phyloP scores from a whole-genome alignment of 1,140 invertebrate species.

The Elymnias hypermnestra region DNA sequence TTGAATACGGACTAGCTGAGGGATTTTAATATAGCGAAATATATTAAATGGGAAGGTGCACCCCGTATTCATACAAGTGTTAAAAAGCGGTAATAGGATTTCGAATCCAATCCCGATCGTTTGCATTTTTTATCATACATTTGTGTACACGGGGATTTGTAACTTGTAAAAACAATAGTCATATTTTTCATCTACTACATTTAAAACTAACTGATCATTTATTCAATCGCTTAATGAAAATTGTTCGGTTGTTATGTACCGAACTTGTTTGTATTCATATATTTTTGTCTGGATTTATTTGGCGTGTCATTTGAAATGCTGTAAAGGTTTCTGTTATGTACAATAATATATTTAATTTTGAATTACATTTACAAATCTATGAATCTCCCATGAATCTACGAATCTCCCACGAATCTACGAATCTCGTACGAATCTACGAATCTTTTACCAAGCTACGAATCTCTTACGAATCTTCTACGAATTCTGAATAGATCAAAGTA shows the following conservation, averaged over 20 bases:
- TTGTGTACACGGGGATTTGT: constrained; percentile 32
- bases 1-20: constrained; percentile 55
- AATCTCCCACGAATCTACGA: no score
- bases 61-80: constrained; percentile 56
- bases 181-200: constrained; percentile 15
- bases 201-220: constrained; percentile 15
- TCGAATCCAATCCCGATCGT: constrained; percentile 51
- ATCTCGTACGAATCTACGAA: no score
- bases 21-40: constrained; percentile 63
- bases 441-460: no score
- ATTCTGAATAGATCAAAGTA: no score
- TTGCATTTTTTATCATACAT: constrained; percentile 45
- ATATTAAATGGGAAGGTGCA: constrained; percentile 48
- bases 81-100: constrained; percentile 65
- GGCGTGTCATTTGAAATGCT: no score
- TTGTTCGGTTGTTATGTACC: background rate
- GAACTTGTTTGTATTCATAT: background rate
- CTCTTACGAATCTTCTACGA: no score
- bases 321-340: no score
- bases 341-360: no score
- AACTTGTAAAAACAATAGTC: constrained; percentile 24
- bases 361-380: no score
- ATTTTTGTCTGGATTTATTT: background rate
- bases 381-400: no score
- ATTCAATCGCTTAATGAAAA: constrained; percentile 6